phyloP scores from a whole-genome alignment of 1,140 invertebrate species.

The Saccostrea echinata region DNA sequence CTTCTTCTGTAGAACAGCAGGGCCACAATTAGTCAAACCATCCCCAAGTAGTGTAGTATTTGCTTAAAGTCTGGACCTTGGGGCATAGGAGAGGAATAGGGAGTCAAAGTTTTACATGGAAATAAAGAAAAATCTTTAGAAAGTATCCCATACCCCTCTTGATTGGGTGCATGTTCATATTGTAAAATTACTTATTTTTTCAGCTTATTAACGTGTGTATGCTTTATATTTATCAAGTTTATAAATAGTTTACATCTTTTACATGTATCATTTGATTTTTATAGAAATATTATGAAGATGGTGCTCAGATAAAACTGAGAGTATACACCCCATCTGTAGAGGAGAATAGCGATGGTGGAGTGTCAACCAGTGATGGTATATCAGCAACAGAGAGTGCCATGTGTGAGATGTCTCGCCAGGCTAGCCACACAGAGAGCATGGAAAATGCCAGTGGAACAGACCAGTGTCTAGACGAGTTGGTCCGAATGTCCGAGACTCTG shows the following conservation, averaged over 20 bases:
- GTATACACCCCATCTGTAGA: constrained; percentile 54
- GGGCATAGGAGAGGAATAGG: too few species aligned
- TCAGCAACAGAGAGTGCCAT: constrained; percentile 71
- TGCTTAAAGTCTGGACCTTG: too few species aligned
- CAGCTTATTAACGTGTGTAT: background rate
- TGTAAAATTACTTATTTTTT: background rate
- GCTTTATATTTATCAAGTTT: background rate
- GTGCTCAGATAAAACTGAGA: constrained; percentile 19
- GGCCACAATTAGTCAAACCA: too few species aligned
- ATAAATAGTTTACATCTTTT: too few species aligned
- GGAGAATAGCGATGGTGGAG: constrained; percentile 59
- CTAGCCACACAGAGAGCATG: constrained; percentile 74
- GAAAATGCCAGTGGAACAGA: constrained; percentile 65
- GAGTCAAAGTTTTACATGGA: too few species aligned
- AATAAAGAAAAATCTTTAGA: too few species aligned
- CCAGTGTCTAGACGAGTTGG: constrained; percentile 61
- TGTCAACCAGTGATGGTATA: constrained; percentile 68
- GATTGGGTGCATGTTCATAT: too few species aligned
- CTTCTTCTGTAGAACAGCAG: too few species aligned
- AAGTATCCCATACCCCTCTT: too few species aligned
- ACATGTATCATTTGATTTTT: background rate
- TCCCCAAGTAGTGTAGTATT: too few species aligned
- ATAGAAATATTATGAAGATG: constrained; percentile 56
- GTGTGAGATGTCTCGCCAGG: constrained; percentile 75
- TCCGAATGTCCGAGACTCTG: constrained; percentile 54